Evolutionary conservation across 2,113 vertebrate species (phyloP), one percentile per base, ranked within the genome.

Genomic region (Narcine bancroftii): DNA sequence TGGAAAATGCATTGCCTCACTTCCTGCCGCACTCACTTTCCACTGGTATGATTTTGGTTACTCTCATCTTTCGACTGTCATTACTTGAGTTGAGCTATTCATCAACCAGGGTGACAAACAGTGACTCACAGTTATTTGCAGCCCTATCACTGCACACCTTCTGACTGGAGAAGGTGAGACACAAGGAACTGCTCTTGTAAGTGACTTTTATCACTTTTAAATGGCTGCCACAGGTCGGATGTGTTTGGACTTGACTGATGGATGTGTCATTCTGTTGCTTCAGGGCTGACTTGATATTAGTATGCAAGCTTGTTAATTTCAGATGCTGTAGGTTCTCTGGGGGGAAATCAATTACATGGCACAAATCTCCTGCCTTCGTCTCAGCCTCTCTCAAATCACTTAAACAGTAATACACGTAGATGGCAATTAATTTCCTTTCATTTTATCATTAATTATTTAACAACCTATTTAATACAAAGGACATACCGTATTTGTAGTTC

Each of bases 311-410:
- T 60, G 81, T 87, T 87, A 87, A 56, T 36, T 87, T 87, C 33
- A 60, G 53, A 36, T 87, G 36, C 81, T 87, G 81, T 87, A 53
- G 53, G 36, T 15, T 36, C 81, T 87, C 81, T 42, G 2, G 33
- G 15, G 81, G 53, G 36, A 87, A 87, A 87, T 87, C 81, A 87
- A 56, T 60, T 60, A 87, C 81, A 87, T 87, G 81, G n/a, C 81
- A 87, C 81, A 63, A 53, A n/a, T 87, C 81, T 56, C n/a, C 1
- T 63, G 81, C 53, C 56, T 87, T 24, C 60, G 33, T 87, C 81
- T 36, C 53, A 87, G 81, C 33, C 60, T 83, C 50, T 56, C 79
- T 11, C 79, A 63, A 87, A 87, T 60, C 81, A 63, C 13, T 87
- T 36, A 53, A 56, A 87, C 81, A 87, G 60, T 87, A 60, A 60